Evolutionary conservation across 2,888 invertebrate genomes (phyloP).

Genomic region (Epistrophe eligans): DNA sequence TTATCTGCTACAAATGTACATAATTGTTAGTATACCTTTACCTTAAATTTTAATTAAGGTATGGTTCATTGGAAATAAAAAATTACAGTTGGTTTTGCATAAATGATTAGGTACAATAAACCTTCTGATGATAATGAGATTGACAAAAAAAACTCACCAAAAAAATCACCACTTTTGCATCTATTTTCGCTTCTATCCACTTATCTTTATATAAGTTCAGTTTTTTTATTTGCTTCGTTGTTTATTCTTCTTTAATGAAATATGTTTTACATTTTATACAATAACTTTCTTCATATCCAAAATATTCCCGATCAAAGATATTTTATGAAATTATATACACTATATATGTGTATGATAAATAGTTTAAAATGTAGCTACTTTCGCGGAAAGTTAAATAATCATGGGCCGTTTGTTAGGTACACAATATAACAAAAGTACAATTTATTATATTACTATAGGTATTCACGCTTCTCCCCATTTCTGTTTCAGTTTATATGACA

Average conservation of each 20-base stretch:
- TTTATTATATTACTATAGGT: not conserved
- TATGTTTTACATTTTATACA: not conserved
- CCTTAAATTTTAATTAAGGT: too few species aligned
- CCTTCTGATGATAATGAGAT: too few species aligned
- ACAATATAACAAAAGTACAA: constrained; percentile 2
- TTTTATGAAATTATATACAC: not conserved
- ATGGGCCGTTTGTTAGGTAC: not conserved
- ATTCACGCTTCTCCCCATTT: not conserved
- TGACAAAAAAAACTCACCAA: not conserved
- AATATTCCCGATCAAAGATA: not conserved
- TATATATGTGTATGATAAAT: too few species aligned
- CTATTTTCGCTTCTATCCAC: not conserved
- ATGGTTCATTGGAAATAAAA: too few species aligned
- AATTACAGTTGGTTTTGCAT: not conserved
- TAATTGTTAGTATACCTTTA: too few species aligned
- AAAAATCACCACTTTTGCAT: not conserved
- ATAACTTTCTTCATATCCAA: not conserved
- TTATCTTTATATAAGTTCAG: not conserved
- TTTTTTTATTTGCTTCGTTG: not conserved
- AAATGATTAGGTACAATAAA: not conserved
- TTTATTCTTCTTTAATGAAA: not conserved
- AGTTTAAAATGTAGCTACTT: too few species aligned
- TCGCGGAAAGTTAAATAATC: not conserved
- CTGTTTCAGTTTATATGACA: constrained; percentile 13
- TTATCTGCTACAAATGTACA: too few species aligned